Percentiles rank a stretch among this genome's conserved stretches.
Conservation (phyloP, 2,888 invertebrate genomes). For the Pandemis corylana region DNA sequence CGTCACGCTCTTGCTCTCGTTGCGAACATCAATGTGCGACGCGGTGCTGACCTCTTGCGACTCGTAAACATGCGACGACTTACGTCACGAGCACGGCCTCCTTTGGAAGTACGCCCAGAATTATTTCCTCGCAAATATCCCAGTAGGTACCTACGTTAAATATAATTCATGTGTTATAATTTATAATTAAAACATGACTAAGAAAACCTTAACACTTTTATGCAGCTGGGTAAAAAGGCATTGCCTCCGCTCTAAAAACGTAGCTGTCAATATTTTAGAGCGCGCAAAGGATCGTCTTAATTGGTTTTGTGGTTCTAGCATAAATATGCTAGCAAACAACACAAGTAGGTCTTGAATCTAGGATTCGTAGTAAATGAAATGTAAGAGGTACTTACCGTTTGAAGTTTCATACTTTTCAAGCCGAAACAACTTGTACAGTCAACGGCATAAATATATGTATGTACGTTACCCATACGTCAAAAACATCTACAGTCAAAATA, state of each 20-base stretch:
- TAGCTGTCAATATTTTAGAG: constrained; percentile 9
- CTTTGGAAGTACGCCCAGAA: constrained; percentile 70
- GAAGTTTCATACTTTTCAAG: too few relatives aligned
- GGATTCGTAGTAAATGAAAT: neutral
- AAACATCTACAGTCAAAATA: too few relatives aligned
- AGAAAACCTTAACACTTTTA: too few relatives aligned
- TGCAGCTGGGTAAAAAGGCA: constrained; percentile 35
- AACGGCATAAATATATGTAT: too few relatives aligned
- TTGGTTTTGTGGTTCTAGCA: constrained; percentile 7
- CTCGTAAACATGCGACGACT: constrained; percentile 50
- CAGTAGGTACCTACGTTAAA: constrained; percentile 49
- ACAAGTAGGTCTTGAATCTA: neutral
- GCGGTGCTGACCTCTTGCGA: constrained; percentile 47
- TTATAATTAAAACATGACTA: constrained; percentile 35
- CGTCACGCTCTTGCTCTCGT: constrained; percentile 15
- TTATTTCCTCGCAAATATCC: constrained; percentile 54
- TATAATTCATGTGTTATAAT: constrained; percentile 51
- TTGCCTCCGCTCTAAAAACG: constrained; percentile 11
- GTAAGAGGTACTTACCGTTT: too few relatives aligned
- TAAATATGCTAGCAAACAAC: neutral
- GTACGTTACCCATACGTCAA: too few relatives aligned
- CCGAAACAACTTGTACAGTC: too few relatives aligned
- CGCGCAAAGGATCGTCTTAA: neutral
- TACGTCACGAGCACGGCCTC: constrained; percentile 56
- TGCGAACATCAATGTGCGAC: constrained; percentile 7